phyloP scores from a whole-genome alignment of 37 sponge, comb jelly and placozoan genomes.

The Aplysina aerophoba region DNA sequence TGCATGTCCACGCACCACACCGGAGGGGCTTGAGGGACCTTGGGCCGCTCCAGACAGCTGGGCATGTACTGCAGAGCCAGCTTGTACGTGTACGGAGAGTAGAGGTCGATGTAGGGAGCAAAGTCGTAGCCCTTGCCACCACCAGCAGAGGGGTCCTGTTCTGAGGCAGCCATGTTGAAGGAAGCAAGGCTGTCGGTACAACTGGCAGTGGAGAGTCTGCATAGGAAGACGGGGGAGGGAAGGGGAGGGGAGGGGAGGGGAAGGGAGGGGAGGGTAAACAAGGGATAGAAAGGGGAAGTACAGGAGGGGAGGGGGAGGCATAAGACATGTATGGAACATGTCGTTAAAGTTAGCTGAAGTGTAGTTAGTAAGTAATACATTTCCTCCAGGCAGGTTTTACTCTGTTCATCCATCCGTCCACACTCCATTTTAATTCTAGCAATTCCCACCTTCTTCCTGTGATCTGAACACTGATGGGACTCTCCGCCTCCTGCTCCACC shows the following conservation, averaged over 20 bases:
- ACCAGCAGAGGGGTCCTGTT: background rate
- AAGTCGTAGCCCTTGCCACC: conserved; percentile 60
- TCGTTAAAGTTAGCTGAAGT: background rate
- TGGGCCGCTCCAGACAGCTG: background rate
- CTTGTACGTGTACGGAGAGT: conserved; percentile 77
- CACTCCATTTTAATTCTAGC: too few relatives aligned
- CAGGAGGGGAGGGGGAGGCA: background rate
- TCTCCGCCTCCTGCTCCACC: background rate
- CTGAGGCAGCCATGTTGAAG: background rate
- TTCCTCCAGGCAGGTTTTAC: too few relatives aligned
- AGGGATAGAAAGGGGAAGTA: background rate
- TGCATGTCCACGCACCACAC: conserved; percentile 79
- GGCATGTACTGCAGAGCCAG: conserved; percentile 60
- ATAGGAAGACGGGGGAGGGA: background rate
- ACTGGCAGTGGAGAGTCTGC: background rate
- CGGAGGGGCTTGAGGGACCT: conserved; percentile 36
- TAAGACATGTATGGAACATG: background rate
- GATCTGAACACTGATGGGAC: conserved; percentile 1
- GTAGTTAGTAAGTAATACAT: too few relatives aligned
- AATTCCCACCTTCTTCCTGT: background rate
- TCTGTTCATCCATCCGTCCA: too few relatives aligned
- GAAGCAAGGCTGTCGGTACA: background rate
- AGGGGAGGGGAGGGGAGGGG: background rate
- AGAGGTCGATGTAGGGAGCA: conserved; percentile 60
- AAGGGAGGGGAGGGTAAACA: background rate